Base-by-base conservation (phyloP, 2,888 invertebrate species). In the Acanthosepion pharaonis region DNA sequence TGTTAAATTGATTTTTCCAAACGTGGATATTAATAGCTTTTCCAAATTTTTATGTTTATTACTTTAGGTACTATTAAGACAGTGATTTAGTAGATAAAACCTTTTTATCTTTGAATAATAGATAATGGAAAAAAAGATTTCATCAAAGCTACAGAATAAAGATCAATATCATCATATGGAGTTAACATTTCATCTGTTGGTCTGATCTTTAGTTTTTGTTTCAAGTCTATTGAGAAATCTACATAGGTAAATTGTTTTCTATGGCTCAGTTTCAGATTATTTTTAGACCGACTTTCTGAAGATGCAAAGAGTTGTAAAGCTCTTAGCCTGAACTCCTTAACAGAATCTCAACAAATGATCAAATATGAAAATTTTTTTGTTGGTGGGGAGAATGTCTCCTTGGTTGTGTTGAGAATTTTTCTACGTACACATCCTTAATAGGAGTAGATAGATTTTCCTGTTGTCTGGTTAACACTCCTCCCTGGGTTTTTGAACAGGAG, bases 71-170 rank as follows among this genome's bases (percentile, higher is more conserved):
- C 78, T 33, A 78, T n/a, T n/a, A 78, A 78, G 78, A 78, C n/a
- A 78, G 59, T 33, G 78, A 78, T 78, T 33, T n/a, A 78, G 78
- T n/a, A 78, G 33, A 78, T 78, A 33, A n/a, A 78, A 78, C 78
- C 78, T n/a, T 78, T 59, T 78, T 78, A 78, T 78, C 78, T n/a
- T n/a, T n/a, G n/a, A 78, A n/a, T 78, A 78, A 78, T 78, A 18
- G 78, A 78, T 78, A 78, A 78, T 78, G 78, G 78, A 78, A 78
- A 78, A 78, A 78, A 78, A 78, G 33, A n/a, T 11, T n/a, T 11
- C 15, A 78, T 78, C 78, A 78, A n/a, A 78, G 78, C 33, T 15
- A n/a, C 33, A n/a, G n/a, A 78, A 78, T 18, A 9, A 33, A 78
- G 33, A 78, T 78, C 78, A 33, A 78, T 78, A 78, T 23, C 78